These are phyloP conservation scores for Rhineura floridana DNA, from an alignment of 2,113 vertebrate species.

Conservation along the genomic window DNA sequence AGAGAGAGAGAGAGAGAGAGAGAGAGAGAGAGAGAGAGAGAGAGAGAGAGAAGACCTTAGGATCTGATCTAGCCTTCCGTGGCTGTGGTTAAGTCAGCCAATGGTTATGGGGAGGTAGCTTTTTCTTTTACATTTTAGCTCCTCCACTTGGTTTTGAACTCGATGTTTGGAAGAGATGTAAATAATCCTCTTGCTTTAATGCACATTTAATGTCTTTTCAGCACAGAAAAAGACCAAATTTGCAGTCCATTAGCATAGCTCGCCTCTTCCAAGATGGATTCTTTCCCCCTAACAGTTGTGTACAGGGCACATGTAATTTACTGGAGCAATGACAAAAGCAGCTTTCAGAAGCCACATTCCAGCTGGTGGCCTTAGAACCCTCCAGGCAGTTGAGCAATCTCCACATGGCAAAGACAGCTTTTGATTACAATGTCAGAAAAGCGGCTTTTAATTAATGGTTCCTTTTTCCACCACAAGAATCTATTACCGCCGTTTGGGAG, in stretches of 20 bases:
- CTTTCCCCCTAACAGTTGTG: not conserved
- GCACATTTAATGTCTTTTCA: not conserved
- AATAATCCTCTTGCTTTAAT: not conserved
- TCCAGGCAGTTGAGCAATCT: conserved; percentile 2
- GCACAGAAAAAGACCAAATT: not conserved
- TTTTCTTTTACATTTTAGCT: not conserved
- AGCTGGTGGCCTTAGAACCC: conserved; percentile 27
- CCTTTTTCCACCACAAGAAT: not conserved
- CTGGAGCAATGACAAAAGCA: not conserved
- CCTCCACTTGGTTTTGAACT: not conserved
- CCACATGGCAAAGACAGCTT: not conserved
- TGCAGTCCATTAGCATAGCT: not conserved
- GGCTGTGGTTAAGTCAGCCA: not conserved
- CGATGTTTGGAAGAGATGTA: not conserved
- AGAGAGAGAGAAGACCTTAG: not conserved
- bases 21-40: too few species aligned
- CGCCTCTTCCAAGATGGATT: not conserved
- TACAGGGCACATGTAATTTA: conserved; percentile 5
- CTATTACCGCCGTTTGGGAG: not conserved
- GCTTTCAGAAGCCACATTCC: conserved; percentile 13
- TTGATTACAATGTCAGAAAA: conserved; percentile 4
- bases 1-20: not conserved
- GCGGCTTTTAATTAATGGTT: conserved; percentile 3
- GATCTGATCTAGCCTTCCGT: not conserved
- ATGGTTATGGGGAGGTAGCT: not conserved